Conservation (phyloP, 2,113 vertebrate genomes). For the Stigmatopora argus region DNA sequence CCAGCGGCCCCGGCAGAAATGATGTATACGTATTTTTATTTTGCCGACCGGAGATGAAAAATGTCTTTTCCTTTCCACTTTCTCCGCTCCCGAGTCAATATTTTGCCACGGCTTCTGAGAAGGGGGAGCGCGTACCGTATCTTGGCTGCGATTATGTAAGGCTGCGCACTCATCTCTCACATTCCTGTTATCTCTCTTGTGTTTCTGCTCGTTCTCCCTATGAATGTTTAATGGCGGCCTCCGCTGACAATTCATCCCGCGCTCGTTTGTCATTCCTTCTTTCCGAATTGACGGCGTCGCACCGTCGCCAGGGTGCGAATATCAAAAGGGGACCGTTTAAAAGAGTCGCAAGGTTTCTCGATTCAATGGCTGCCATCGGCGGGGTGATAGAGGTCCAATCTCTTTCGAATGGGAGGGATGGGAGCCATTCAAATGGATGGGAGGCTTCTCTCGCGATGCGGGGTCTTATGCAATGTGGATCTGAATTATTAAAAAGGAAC, state of each 20-base stretch:
- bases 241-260: background rate
- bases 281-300: background rate
- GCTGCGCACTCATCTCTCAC: constrained; percentile 17
- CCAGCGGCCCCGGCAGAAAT: constrained; percentile 14
- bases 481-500: constrained; percentile 71
- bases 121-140: constrained; percentile 36
- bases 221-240: background rate
- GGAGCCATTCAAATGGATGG: too few relatives aligned
- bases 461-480: constrained; percentile 57
- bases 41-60: constrained; percentile 10
- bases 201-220: background rate
- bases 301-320: background rate
- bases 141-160: constrained; percentile 42
- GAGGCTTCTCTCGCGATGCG: constrained; percentile 24
- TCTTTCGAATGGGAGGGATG: too few relatives aligned
- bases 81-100: constrained; percentile 67
- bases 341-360: background rate
- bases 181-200: background rate
- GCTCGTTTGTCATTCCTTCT: constrained; percentile 1
- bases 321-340: background rate
- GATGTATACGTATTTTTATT: constrained; percentile 26
- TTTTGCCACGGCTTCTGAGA: constrained; percentile 62
- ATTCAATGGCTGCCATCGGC: background rate
- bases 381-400: too few relatives aligned
- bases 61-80: constrained; percentile 53